A percentile compares a stretch with the other conserved stretches of the same genome.
Evolutionary conservation across 2,888 invertebrate genomes (phyloP).

Genomic region (Ceraclea dissimilis): DNA sequence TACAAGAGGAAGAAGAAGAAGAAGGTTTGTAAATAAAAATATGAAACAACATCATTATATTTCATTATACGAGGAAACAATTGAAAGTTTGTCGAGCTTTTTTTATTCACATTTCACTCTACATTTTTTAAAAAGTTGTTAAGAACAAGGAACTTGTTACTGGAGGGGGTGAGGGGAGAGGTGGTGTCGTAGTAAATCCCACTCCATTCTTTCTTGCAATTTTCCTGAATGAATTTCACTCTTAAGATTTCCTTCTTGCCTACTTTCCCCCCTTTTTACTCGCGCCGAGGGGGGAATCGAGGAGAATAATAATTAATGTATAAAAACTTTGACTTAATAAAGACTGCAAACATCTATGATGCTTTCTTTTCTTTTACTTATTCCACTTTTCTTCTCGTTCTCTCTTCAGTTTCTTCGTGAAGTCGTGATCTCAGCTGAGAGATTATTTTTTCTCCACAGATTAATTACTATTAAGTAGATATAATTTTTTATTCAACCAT

Average conservation of each 20-base stretch:
- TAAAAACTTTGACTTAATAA: slow-evolving; percentile 24
- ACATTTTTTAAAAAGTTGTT: not conserved
- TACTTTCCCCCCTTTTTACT: slow-evolving; percentile 2
- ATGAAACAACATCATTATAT: no score
- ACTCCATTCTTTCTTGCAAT: slow-evolving; percentile 5
- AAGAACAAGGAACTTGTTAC: not conserved
- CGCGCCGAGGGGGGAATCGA: not conserved
- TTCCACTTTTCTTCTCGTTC: not conserved
- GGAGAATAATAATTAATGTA: slow-evolving; percentile 22
- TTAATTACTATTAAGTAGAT: slow-evolving; percentile 11
- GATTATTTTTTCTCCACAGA: slow-evolving; percentile 15
- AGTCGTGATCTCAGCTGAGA: not conserved
- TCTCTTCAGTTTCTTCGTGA: not conserved
- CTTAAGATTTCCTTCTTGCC: slow-evolving; percentile 6
- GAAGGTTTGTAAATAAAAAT: no score
- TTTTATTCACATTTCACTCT: not conserved
- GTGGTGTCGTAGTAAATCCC: not conserved
- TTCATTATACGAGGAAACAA: not conserved
- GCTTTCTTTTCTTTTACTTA: not conserved
- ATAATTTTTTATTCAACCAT: slow-evolving; percentile 5
- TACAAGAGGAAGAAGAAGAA: no score
- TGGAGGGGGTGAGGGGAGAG: not conserved
- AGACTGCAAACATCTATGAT: slow-evolving; percentile 20
- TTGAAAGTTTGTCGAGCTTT: not conserved
- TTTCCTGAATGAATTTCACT: slow-evolving; percentile 16